Evolutionary conservation across 2,888 invertebrate species (phyloP), one percentile per base, ranked within the genome.

Genomic region (Pseudanteris insignis): DNA sequence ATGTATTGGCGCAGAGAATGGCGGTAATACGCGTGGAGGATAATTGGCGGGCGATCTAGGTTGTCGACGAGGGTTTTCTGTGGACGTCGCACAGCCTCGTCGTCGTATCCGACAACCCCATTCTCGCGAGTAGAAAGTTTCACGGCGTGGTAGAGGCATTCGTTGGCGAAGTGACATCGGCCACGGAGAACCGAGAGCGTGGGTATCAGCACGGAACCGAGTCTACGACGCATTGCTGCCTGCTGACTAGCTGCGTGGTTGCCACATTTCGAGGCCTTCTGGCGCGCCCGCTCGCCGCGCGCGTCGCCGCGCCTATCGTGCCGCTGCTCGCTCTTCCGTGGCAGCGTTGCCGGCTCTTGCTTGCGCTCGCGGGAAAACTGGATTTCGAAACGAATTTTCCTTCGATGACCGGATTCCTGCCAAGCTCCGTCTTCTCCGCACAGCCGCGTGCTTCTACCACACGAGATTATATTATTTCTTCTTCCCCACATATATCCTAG

Each of bases 151-250:
- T 34, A 25, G 65, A 71, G 72, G 71, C 75, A 73, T 77, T 73
- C 67, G 65, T 67, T 66, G 63, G 65, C 65, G 66, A 64, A 66
- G 68, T 62, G 63, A 64, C 63, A 62, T 64, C 64, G 64, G 66
- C 55, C 53, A 53, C 60, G 64, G 71, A 71, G 71, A 70, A 67
- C 72, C 70, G 75, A 73, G 75, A 79, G 78, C 81, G 81, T 80
- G 81, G 80, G 80, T 80, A 81, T 80, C 80, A 80, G 80, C 79
- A 80, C 81, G 81, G 80, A 81, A 80, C 80, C 77, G 75, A 76
- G 70, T 72, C 73, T 72, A 73, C 75, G 65, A 70, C 66, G 70
- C 71, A 70, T 72, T 68, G 71, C 69, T 60, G 51, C 44, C 66
- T 50, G 58, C 57, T 55, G 55, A 55, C 55, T 46, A 33, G 43